These are phyloP conservation scores for Orycteropus afer DNA, from an alignment of 2,113 vertebrate species.

Conservation along the genomic window DNA sequence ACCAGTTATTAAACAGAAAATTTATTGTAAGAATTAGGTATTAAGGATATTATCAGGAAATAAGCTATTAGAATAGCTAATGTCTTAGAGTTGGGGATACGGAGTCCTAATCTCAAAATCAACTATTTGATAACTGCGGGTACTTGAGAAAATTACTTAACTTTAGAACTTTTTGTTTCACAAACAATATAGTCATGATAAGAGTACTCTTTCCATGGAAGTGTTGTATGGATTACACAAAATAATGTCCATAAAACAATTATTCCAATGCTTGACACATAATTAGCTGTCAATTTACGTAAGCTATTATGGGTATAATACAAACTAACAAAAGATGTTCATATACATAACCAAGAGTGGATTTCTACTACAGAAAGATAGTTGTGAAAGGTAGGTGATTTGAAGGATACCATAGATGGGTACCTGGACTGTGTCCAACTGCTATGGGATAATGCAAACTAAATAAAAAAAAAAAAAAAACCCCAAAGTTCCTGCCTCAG, in stretches of 20 bases:
- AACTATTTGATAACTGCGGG: background rate
- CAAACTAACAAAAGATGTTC: constrained; percentile 2
- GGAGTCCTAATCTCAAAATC: background rate
- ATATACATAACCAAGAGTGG: background rate
- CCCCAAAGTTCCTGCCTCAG: background rate
- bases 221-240: background rate
- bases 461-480: background rate
- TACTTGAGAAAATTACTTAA: background rate
- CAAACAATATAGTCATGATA: background rate
- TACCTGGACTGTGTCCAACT: background rate
- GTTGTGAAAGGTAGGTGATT: background rate
- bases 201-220: background rate
- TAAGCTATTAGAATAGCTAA: background rate
- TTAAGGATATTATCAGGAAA: background rate
- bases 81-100: background rate
- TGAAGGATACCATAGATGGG: background rate
- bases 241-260: background rate
- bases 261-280: background rate
- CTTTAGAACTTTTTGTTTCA: background rate
- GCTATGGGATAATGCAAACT: background rate
- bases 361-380: background rate
- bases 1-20: background rate
- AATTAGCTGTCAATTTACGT: background rate
- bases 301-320: background rate
- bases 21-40: background rate